phyloP scores from a whole-genome alignment of 2,797 vertebrate genomes.

The Threskiornis aethiopicus region DNA sequence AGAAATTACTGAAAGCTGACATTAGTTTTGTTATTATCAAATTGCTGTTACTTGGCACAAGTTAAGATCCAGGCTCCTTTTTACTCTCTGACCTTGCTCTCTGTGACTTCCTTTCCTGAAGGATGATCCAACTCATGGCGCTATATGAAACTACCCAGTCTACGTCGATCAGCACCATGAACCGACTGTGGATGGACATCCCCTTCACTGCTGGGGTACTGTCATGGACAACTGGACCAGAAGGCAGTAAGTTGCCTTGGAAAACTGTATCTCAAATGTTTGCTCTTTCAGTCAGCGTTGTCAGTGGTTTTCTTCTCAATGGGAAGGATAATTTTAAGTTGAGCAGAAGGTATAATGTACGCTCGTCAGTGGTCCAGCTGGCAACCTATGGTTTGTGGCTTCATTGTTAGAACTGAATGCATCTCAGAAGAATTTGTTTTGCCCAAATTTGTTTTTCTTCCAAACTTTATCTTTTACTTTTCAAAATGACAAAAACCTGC shows the following conservation, averaged over 20 bases:
- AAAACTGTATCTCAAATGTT: not conserved
- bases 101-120: not conserved
- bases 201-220: not conserved
- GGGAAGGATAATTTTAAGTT: not conserved
- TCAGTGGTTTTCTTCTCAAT: not conserved
- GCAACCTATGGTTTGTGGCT: not conserved
- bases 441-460: not conserved
- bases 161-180: fast-evolving
- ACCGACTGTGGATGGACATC: not conserved
- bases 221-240: not conserved
- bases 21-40: not conserved
- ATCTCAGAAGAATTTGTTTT: not conserved
- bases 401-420: not conserved
- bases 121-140: not conserved
- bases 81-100: not conserved
- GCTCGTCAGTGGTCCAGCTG: not conserved
- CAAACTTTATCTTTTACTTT: not conserved
- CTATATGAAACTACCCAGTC: not conserved
- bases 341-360: not conserved
- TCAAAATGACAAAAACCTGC: not conserved
- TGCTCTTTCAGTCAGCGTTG: not conserved
- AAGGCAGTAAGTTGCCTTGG: not conserved
- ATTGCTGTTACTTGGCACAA: not conserved
- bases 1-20: not conserved
- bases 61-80: not conserved